phyloP scores from a whole-genome alignment of 1,140 invertebrate genomes.

The Listronotus bonariensis region DNA sequence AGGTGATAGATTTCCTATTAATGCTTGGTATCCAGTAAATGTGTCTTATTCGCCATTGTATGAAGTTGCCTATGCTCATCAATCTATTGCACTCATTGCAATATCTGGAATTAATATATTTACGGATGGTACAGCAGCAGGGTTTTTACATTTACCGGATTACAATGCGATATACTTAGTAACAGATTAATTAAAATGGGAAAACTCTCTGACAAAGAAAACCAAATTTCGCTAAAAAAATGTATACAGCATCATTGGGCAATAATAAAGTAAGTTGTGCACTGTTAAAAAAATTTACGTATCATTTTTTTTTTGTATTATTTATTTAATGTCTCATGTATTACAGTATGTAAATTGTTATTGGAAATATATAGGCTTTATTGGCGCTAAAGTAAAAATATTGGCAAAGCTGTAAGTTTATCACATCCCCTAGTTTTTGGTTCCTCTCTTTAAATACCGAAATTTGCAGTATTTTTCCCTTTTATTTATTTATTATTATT shows the following conservation, averaged over 20 bases:
- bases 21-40: conserved; percentile 26
- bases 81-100: conserved; percentile 10
- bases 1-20: conserved; percentile 5
- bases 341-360: too few relatives aligned
- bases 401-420: too few relatives aligned
- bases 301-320: too few relatives aligned
- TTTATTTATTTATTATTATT: too few relatives aligned
- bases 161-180: conserved; percentile 26
- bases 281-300: background rate
- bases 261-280: conserved; percentile 12
- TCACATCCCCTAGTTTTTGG: too few relatives aligned
- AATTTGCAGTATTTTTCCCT: too few relatives aligned
- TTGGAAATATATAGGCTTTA: too few relatives aligned
- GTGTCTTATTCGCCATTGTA: too few relatives aligned
- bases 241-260: too few relatives aligned
- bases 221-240: background rate
- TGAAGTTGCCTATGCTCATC: conserved; percentile 23
- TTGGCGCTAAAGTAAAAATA: too few relatives aligned
- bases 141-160: conserved; percentile 17
- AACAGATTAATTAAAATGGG: background rate
- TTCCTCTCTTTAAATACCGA: too few relatives aligned
- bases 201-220: background rate
- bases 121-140: conserved; percentile 10
- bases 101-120: conserved; percentile 10
- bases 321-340: too few relatives aligned